Evolutionary conservation across 2,797 vertebrate genomes (phyloP), one percentile per base, ranked within the genome.

Genomic region (Oryzias sinensis): DNA sequence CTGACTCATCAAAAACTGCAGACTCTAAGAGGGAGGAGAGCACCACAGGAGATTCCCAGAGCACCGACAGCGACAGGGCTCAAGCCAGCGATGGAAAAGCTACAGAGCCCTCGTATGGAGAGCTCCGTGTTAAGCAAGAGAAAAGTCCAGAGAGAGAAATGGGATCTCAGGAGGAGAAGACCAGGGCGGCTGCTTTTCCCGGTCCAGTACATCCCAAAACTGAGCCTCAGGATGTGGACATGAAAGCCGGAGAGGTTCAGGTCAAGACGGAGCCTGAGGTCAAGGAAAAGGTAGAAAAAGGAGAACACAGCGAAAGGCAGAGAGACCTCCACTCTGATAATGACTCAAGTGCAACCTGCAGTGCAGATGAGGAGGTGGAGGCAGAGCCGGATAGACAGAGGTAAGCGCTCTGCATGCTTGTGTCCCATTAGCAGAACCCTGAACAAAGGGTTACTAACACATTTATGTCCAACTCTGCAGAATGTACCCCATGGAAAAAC

Each of bases 321-420:
- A 88, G 93, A 68, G 89, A 92, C 33, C 93, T 96, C 16, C 93
- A 94, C 56, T 99, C 97, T 0, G 97, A 99, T 72, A 96, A 98
- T 20, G 97, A 99, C 74, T 99, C 97, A 1, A 99, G 97, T 73
- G 97, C 97, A 84, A 99, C 97, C n/a, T 99, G 97, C 89, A 99
- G 97, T 65, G 97, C 97, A 7, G 97, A 99, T 27, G 97, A 99
- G 79, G 97, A 98, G 6, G 94, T 95, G 46, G 97, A 99, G 14
- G 93, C 92, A 16, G 97, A 99, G 62, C 93, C 93, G 5, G 97
- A 98, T 37, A 91, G 95, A 62, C 94, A 93, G 74, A 94, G 95
- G 96, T 91, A 41, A 43, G 65, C 56, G 55, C 33, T 37, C 9
- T 11, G 33, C 33, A 11, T 3, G 9, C 11, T 37, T 37, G 29